Evolutionary conservation across 2,888 invertebrate genomes (phyloP).

Genomic region (Zaprionus lineosus): DNA sequence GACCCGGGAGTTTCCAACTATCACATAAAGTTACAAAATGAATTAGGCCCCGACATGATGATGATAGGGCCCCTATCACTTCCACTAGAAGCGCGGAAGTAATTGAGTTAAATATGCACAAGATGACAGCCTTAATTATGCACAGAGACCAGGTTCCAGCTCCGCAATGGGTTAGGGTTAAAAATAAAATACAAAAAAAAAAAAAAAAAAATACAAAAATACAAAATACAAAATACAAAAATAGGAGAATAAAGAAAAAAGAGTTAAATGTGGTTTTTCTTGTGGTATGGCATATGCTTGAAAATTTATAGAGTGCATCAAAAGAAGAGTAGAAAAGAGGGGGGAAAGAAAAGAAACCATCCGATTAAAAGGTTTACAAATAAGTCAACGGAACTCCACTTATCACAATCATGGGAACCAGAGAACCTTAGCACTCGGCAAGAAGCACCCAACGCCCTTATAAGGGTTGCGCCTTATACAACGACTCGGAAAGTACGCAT

Average conservation of each 20-base stretch:
- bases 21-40: constrained; percentile 71
- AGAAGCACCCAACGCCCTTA: too few relatives aligned
- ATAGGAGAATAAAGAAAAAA: constrained; percentile 31
- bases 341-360: constrained; percentile 35
- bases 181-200: not conserved
- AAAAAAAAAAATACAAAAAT: not conserved
- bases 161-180: too few relatives aligned
- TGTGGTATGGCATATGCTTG: constrained; percentile 54
- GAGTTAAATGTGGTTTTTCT: constrained; percentile 70
- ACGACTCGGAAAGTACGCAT: constrained; percentile 72
- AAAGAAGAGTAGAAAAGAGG: constrained; percentile 14
- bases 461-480: constrained; percentile 51
- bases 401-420: constrained; percentile 58
- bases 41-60: constrained; percentile 64
- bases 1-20: constrained; percentile 48
- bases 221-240: not conserved
- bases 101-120: constrained; percentile 76
- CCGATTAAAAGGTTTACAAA: constrained; percentile 58
- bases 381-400: constrained; percentile 48
- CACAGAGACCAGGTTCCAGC: constrained; percentile 26
- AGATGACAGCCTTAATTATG: constrained; percentile 77
- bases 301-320: constrained; percentile 20
- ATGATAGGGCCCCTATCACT: constrained; percentile 71
- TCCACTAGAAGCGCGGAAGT: constrained; percentile 66
- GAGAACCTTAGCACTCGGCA: too few relatives aligned